Evolutionary conservation across 2,888 invertebrate species (phyloP).

Genomic region (Monoplex corrugatus): DNA sequence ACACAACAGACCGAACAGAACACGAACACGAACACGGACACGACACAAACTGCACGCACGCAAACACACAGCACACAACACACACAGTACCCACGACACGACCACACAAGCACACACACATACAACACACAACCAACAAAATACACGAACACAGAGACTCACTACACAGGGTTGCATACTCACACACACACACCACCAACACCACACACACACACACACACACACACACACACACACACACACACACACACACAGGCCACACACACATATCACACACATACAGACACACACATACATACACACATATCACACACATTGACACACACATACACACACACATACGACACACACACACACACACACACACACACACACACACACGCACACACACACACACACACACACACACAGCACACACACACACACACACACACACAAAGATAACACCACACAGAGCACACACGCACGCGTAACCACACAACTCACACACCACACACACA

Average conservation of each 20-base stretch:
- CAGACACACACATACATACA: neutral
- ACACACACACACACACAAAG: neutral
- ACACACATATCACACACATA: neutral
- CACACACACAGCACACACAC: constrained; percentile 1
- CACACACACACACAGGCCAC: neutral
- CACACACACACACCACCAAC: constrained; percentile 24
- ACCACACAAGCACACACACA: neutral
- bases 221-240: neutral
- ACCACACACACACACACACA: constrained; percentile 25
- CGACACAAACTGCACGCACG: too few species aligned
- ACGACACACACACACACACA: constrained; percentile 9
- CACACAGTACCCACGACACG: too few species aligned
- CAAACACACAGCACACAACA: too few species aligned
- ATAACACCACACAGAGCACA: neutral
- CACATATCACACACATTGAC: neutral
- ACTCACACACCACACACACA: neutral
- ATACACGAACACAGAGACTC: neutral
- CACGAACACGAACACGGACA: too few species aligned
- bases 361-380: neutral
- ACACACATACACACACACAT: constrained; percentile 17
- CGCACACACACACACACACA: constrained; percentile 31
- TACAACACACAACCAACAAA: neutral
- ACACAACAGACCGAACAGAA: too few species aligned
- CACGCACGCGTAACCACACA: neutral
- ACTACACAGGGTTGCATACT: neutral